Evolutionary conservation across 2,113 vertebrate genomes (phyloP).

Genomic region (Strix aluco): DNA sequence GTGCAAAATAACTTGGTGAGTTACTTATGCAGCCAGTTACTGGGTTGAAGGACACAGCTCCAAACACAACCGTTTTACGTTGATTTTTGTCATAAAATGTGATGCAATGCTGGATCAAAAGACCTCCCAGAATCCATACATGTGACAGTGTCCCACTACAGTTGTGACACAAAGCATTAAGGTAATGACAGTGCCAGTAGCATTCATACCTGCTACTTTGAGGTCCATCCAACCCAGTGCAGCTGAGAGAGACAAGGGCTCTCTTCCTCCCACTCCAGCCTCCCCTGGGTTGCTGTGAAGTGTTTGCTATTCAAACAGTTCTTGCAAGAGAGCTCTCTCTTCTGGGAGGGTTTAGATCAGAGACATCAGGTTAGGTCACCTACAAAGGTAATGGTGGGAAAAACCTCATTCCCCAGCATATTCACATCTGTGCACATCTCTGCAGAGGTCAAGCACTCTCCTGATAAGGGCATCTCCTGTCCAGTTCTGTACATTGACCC

Average conservation of each 20-base stretch:
- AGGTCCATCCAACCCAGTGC: neutral
- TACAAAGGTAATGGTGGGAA: neutral
- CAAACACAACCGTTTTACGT: neutral
- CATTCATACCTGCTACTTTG: neutral
- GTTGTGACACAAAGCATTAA: neutral
- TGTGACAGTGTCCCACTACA: neutral
- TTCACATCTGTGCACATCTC: neutral
- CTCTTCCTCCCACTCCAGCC: neutral
- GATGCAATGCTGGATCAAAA: neutral
- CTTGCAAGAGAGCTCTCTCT: neutral
- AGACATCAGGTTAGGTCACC: neutral
- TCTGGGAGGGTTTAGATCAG: neutral
- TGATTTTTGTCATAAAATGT: neutral
- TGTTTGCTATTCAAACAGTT: neutral
- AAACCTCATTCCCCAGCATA: neutral
- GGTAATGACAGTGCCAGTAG: neutral
- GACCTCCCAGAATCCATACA: neutral
- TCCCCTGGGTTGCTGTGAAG: neutral
- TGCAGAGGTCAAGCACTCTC: neutral
- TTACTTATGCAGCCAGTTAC: neutral
- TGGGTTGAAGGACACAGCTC: neutral
- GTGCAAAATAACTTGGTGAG: neutral
- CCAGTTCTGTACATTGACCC: neutral
- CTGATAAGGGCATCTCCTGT: neutral
- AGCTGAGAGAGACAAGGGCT: neutral